phyloP scores from a whole-genome alignment of 2,888 invertebrate genomes.

The Ethmia dodecea region DNA sequence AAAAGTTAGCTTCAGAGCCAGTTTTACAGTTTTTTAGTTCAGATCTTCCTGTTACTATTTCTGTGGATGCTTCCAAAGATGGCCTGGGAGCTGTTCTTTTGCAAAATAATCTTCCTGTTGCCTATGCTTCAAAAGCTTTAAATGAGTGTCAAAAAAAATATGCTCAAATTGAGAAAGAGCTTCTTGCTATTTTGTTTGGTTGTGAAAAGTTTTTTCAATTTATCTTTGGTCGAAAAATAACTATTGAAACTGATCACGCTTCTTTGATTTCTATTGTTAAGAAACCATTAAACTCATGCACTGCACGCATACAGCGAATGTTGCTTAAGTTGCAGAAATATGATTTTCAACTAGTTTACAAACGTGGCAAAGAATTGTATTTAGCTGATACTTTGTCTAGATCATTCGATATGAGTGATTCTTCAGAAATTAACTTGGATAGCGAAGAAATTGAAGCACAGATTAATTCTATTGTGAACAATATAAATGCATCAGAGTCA shows the following conservation, averaged over 20 bases:
- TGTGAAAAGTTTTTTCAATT: constrained; percentile 18
- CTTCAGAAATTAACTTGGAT: too few species aligned
- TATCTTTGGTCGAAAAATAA: constrained; percentile 14
- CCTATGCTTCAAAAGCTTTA: constrained; percentile 16
- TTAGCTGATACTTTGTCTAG: constrained; percentile 16
- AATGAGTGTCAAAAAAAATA: constrained; percentile 12
- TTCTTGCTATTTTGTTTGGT: too few species aligned
- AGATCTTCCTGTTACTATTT: constrained; percentile 4
- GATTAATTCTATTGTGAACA: too few species aligned
- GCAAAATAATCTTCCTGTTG: constrained; percentile 11
- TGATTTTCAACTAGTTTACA: constrained; percentile 14
- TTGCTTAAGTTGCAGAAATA: constrained; percentile 18
- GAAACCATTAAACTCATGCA: constrained; percentile 11
- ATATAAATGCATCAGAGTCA: too few species aligned
- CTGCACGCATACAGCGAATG: constrained; percentile 16
- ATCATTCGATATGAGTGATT: too few species aligned
- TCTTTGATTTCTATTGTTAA: constrained; percentile 17
- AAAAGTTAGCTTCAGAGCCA: constrained; percentile 7
- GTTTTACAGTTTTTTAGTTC: constrained; percentile 10
- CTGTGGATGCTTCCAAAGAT: constrained; percentile 8
- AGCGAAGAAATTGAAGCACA: too few species aligned
- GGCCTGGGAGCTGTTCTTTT: constrained; percentile 12
- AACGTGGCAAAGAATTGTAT: constrained; percentile 14
- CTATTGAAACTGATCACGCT: constrained; percentile 21
- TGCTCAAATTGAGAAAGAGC: constrained; percentile 21